Conservation (phyloP, 2,888 invertebrate genomes). For the Automeris io region DNA sequence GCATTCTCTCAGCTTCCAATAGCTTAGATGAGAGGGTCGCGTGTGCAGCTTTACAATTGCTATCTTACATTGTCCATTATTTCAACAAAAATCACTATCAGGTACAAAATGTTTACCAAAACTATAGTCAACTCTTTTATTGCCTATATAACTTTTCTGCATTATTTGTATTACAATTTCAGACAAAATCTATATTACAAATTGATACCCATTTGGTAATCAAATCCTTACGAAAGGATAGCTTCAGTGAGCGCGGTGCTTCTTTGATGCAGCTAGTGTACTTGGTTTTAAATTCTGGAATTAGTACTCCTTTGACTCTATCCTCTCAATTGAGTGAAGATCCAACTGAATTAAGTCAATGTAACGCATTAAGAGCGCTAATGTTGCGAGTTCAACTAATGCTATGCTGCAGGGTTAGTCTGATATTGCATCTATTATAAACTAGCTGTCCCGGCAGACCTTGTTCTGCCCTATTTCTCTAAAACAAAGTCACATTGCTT, state of each 20-base stretch:
- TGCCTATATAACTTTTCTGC: not conserved
- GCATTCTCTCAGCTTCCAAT: slow-evolving; percentile 38
- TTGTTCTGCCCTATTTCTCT: too few species aligned
- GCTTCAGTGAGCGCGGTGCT: slow-evolving; percentile 42
- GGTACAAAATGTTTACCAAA: slow-evolving; percentile 21
- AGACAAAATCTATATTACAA: slow-evolving; percentile 54
- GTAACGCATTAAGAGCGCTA: slow-evolving; percentile 48
- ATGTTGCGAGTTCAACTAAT: slow-evolving; percentile 63
- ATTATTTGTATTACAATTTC: slow-evolving; percentile 9
- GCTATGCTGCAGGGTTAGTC: slow-evolving; percentile 56
- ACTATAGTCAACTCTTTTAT: not conserved
- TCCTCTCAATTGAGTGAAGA: slow-evolving; percentile 26
- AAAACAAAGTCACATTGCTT: too few species aligned
- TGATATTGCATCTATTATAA: not conserved
- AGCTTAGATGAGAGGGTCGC: slow-evolving; percentile 48
- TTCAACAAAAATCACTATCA: slow-evolving; percentile 52
- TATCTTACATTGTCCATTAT: slow-evolving; percentile 50
- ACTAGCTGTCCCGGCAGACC: too few species aligned
- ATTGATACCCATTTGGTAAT: slow-evolving; percentile 49
- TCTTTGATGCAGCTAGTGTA: slow-evolving; percentile 51
- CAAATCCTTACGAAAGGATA: slow-evolving; percentile 45
- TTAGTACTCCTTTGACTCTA: slow-evolving; percentile 43
- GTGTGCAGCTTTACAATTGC: slow-evolving; percentile 51
- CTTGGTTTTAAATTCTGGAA: slow-evolving; percentile 45
- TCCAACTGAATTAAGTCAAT: slow-evolving; percentile 29